phyloP scores from a whole-genome alignment of 2,113 vertebrate species.

The Syrrhaptes paradoxus region DNA sequence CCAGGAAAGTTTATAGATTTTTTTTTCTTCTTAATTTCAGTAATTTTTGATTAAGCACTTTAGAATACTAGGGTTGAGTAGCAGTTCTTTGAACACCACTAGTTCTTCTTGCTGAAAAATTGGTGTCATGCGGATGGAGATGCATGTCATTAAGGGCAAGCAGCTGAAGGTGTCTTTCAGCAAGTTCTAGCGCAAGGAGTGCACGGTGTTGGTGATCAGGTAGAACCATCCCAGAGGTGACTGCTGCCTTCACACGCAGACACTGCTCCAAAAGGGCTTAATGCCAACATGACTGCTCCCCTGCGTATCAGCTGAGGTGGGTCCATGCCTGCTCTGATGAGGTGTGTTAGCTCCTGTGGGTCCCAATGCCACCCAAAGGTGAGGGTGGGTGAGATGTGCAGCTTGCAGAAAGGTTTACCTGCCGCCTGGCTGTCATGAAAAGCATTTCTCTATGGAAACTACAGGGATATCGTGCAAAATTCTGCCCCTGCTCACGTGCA shows the following conservation, averaged over 20 bases:
- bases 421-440: background rate
- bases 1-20: background rate
- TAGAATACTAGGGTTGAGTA: background rate
- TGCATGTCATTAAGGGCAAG: background rate
- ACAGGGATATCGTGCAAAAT: background rate
- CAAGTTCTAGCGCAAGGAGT: background rate
- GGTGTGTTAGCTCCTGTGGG: background rate
- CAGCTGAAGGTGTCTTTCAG: background rate
- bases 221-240: background rate
- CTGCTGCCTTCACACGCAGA: background rate
- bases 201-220: fast-evolving
- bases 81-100: background rate
- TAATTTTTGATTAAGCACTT: background rate
- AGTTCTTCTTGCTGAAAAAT: background rate
- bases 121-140: background rate
- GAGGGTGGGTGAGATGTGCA: background rate
- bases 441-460: background rate
- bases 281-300: background rate
- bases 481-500: background rate
- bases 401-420: background rate
- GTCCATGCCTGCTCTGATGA: background rate
- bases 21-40: background rate
- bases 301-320: background rate
- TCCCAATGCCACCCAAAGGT: background rate
- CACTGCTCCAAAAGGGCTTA: background rate